Conservation (phyloP, 2,888 invertebrate species). For the Icerya purchasi region DNA sequence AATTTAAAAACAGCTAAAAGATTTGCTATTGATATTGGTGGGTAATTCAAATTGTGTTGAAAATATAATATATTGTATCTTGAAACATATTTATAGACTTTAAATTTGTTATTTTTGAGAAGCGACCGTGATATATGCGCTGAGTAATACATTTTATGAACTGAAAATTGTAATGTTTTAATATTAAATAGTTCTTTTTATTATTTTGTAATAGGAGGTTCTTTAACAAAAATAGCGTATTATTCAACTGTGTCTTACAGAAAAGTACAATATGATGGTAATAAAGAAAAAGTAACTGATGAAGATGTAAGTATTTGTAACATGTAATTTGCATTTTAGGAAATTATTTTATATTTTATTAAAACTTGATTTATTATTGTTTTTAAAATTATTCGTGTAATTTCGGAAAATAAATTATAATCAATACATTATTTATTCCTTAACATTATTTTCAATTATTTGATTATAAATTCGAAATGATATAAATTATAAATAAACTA, state of each 20-base stretch:
- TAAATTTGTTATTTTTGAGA: background rate
- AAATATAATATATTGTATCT: background rate
- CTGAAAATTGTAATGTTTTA: background rate
- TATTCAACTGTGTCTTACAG: conserved; percentile 34
- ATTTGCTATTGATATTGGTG: conserved; percentile 47
- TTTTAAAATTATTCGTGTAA: too few species aligned
- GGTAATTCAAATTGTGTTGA: conserved; percentile 16
- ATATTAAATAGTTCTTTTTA: too few species aligned
- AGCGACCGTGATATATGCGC: background rate
- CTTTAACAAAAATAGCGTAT: conserved; percentile 45
- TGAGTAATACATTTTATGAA: background rate
- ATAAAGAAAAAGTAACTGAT: conserved; percentile 19
- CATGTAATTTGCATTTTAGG: too few species aligned
- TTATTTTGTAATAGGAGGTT: conserved; percentile 30
- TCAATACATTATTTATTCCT: too few species aligned
- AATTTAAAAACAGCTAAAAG: conserved; percentile 40
- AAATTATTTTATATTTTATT: too few species aligned
- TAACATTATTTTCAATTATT: too few species aligned
- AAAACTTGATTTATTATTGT: too few species aligned
- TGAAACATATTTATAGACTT: background rate
- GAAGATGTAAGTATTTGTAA: conserved; percentile 14
- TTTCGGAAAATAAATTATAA: too few species aligned
- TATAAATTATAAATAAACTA: too few species aligned
- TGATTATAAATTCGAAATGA: too few species aligned
- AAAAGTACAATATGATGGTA: conserved; percentile 22